Evolutionary conservation across 1,140 invertebrate genomes (phyloP), one percentile per base, ranked within the genome.

Genomic region (Monochamus saltuarius): DNA sequence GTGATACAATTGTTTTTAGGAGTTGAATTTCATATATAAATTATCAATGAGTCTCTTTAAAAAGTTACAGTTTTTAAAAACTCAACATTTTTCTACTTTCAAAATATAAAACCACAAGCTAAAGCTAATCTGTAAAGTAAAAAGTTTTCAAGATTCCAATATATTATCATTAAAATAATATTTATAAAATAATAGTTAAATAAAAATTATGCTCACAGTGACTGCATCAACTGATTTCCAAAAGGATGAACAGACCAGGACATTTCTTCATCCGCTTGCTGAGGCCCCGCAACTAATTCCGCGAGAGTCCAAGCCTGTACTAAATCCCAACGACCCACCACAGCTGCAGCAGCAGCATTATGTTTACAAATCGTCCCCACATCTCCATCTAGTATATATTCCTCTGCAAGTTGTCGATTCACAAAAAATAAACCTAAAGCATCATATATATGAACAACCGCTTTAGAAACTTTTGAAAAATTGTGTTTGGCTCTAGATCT

Each of bases 261-360:
- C 65, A 85, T 82, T 65, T 86, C 85, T 65, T 89, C 85, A 61
- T 87, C 83, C 38, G 79, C 56, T 60, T 77, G 75, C 61, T 83
- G 75, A 0, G 87, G 81, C 45, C 83, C 84, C 1, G 84, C 84
- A 40, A 88, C 87, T 36, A 91, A 75, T 65, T 87, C 85, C 10
- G 90, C 88, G 58, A 95, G 75, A 11, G 84, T 85, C 94, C 94
- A 95, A 39, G 92, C 84, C 76, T 95, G 91, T 13, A 91, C 85
- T 39, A 97, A 76, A 78, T 96, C 94, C 62, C 85, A 81, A 38
- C 93, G 84, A 7, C 89, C 90, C 46, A 89, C 78, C 17, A 83
- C 79, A 7, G 85, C 83, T 16, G 93, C 91, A 6, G 88, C 81
- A 62, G 84, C 82, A 14, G 89, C 87, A 81, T 97, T 97, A 51